These are phyloP conservation scores for Platycercus adscitus DNA, from an alignment of 2,113 vertebrate genomes.

Conservation along the genomic window DNA sequence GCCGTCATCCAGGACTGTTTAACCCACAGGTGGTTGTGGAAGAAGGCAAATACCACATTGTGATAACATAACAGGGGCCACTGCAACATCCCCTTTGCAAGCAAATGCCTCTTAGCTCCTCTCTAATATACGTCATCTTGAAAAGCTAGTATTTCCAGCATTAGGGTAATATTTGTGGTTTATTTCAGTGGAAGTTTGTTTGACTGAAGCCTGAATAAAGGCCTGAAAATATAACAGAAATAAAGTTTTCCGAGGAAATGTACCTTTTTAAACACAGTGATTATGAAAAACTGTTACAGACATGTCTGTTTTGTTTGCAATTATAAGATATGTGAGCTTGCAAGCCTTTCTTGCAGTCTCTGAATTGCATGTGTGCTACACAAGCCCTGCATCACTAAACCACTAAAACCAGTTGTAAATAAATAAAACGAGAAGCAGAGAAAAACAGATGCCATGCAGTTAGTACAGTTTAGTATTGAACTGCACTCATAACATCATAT, in stretches of 20 bases:
- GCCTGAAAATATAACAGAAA: neutral
- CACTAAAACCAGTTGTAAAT: neutral
- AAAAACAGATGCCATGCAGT: neutral
- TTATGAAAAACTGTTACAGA: neutral
- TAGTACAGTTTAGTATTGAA: neutral
- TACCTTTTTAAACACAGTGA: neutral
- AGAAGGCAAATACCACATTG: neutral
- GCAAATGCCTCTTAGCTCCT: neutral
- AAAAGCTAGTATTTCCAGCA: neutral
- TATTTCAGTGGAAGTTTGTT: neutral
- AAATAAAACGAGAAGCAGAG: neutral
- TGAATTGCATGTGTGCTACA: neutral
- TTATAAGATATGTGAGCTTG: neutral
- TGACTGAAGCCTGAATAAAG: neutral
- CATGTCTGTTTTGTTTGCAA: fast-evolving
- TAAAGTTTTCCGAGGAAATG: neutral
- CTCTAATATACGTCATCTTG: neutral
- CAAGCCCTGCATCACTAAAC: neutral
- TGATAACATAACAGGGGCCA: neutral
- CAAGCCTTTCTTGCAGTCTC: neutral
- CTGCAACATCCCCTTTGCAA: neutral
- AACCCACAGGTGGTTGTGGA: neutral
- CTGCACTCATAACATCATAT: fast-evolving
- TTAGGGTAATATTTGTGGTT: neutral
- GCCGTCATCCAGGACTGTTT: neutral